Evolutionary conservation across 2,888 invertebrate species (phyloP).

Genomic region (Norana najaformis): DNA sequence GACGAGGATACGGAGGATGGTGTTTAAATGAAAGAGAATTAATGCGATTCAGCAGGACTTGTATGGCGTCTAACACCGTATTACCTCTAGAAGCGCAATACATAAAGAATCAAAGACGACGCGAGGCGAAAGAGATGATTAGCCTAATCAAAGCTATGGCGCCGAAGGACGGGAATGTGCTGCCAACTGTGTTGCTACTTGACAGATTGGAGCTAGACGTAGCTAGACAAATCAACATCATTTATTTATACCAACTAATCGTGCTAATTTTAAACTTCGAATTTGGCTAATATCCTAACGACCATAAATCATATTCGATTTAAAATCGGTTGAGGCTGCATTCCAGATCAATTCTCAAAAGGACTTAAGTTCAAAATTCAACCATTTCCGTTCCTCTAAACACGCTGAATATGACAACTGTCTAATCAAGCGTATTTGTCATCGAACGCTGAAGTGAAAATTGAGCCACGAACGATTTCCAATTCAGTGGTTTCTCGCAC

Average conservation of each 20-base stretch:
- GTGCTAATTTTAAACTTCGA: neutral
- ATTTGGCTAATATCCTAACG: neutral
- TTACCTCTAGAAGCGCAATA: neutral
- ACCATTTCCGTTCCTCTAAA: neutral
- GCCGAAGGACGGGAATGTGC: neutral
- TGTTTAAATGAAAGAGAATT: neutral
- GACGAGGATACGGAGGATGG: neutral
- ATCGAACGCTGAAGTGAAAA: neutral
- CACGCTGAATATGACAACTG: neutral
- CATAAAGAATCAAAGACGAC: neutral
- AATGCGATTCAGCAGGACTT: neutral
- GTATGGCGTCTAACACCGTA: neutral
- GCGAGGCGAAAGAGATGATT: neutral
- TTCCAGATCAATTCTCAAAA: neutral
- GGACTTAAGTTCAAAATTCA: neutral
- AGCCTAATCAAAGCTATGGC: too few relatives aligned
- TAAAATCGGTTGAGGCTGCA: neutral
- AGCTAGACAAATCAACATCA: neutral
- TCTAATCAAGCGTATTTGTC: neutral
- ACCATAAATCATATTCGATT: constrained; percentile 3
- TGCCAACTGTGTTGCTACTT: neutral
- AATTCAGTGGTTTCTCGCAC: neutral
- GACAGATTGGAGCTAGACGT: neutral
- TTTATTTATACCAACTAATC: neutral
- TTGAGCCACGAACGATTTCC: neutral